Conservation (phyloP, 2,888 invertebrate genomes). For the Eudasyphora cyanicolor region DNA sequence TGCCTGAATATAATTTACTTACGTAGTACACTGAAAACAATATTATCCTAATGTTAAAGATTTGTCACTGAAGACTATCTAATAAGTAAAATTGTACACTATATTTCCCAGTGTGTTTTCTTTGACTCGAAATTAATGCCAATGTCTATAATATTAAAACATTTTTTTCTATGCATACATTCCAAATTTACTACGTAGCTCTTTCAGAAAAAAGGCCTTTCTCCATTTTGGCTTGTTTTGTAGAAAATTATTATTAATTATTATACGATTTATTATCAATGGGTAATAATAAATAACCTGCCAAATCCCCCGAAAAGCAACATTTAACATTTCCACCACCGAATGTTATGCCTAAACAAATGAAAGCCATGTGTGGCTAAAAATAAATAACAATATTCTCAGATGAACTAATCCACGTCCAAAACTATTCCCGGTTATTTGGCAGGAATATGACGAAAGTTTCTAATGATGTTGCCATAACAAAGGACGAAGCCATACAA, state of each 20-base stretch:
- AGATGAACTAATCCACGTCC: background rate
- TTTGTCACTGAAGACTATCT: too few species aligned
- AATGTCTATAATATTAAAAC: too few species aligned
- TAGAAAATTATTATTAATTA: background rate
- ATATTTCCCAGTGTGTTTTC: too few species aligned
- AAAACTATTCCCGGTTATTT: background rate
- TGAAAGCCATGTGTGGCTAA: background rate
- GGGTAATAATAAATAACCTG: background rate
- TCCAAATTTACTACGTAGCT: too few species aligned
- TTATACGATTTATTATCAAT: conserved; percentile 3
- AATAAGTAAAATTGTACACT: too few species aligned
- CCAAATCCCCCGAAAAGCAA: background rate
- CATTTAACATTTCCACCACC: background rate
- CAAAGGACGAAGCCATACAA: background rate
- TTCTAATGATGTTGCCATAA: background rate
- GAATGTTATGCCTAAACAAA: background rate
- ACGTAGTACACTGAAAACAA: too few species aligned
- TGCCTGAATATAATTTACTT: too few species aligned
- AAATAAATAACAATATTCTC: background rate
- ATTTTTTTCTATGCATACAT: too few species aligned
- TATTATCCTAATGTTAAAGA: too few species aligned
- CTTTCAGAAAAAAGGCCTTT: too few species aligned
- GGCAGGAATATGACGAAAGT: background rate
- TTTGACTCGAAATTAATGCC: too few species aligned
- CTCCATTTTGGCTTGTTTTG: too few species aligned